Percentiles rank a stretch among this genome's conserved stretches.
Evolutionary conservation across 2,113 vertebrate genomes (phyloP).

Genomic region (Vanacampus margaritifer): DNA sequence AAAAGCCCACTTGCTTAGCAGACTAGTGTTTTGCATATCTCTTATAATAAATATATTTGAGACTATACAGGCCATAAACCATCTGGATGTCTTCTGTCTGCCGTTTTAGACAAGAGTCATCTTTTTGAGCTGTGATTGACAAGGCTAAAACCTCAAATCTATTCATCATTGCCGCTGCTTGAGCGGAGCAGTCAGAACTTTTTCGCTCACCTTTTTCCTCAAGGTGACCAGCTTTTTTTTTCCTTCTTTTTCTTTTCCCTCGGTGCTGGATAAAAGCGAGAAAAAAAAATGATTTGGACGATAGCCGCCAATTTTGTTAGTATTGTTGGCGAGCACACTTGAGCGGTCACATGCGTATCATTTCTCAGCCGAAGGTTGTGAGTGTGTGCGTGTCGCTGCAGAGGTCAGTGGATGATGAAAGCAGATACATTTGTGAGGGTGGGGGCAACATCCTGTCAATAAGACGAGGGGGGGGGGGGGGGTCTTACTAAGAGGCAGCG

Average conservation of each 20-base stretch:
- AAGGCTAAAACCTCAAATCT: slow-evolving; percentile 5
- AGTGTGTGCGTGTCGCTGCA: slow-evolving; percentile 20
- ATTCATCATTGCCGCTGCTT: background rate
- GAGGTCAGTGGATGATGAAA: slow-evolving; percentile 52
- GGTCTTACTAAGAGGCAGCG: slow-evolving; percentile 18
- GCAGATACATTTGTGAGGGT: slow-evolving; percentile 31
- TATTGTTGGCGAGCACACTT: slow-evolving; percentile 35
- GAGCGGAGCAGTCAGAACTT: slow-evolving; percentile 5
- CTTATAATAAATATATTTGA: background rate
- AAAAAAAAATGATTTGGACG: slow-evolving; percentile 28
- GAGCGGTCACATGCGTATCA: slow-evolving; percentile 44
- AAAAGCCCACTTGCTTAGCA: background rate
- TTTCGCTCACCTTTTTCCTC: slow-evolving; percentile 21
- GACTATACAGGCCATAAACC: slow-evolving; percentile 27
- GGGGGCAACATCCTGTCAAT: slow-evolving; percentile 28
- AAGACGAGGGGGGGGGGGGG: slow-evolving; percentile 2
- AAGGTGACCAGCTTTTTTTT: slow-evolving; percentile 37
- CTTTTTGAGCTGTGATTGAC: slow-evolving; percentile 11
- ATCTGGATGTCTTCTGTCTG: slow-evolving; percentile 30
- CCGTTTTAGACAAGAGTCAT: slow-evolving; percentile 10
- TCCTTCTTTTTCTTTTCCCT: background rate
- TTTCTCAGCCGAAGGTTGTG: slow-evolving; percentile 31
- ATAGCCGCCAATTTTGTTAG: slow-evolving; percentile 39
- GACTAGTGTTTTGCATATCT: background rate
- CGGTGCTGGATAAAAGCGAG: slow-evolving; percentile 20